A percentile compares a stretch with the other conserved stretches of the same genome.
Evolutionary conservation across 1,140 invertebrate species (phyloP).

Genomic region (Scylla paramamosain): DNA sequence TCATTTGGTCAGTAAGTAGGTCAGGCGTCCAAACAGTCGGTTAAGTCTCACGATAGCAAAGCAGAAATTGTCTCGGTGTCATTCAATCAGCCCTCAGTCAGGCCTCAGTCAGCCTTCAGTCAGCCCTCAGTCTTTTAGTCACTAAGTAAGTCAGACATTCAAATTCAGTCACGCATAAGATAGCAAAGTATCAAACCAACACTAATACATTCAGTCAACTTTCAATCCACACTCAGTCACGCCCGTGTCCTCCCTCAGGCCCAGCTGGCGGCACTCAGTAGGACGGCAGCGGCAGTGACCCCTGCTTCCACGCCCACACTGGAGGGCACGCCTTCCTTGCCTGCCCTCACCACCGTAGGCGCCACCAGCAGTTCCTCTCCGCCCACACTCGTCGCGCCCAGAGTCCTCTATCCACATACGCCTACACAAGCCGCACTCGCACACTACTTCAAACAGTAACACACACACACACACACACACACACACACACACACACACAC

Average conservation of each 20-base stretch:
- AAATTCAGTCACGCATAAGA: too few species aligned
- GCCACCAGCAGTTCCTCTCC: constrained; percentile 31
- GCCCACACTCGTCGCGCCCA: constrained; percentile 68
- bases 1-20: too few species aligned
- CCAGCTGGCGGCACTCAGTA: constrained; percentile 61
- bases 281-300: constrained; percentile 51
- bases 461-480: neutral
- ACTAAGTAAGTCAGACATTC: too few species aligned
- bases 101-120: too few species aligned
- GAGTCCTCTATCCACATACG: constrained; percentile 67
- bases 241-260: constrained; percentile 27
- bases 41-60: neutral
- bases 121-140: too few species aligned
- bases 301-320: neutral
- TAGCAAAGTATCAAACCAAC: too few species aligned
- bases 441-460: constrained; percentile 68
- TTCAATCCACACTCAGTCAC: neutral
- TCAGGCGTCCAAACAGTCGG: neutral
- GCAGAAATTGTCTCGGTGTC: too few species aligned
- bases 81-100: too few species aligned
- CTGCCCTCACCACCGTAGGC: constrained; percentile 49
- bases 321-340: constrained; percentile 46
- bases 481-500: neutral
- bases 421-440: constrained; percentile 64
- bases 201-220: neutral